Evolutionary conservation across 2,888 invertebrate species (phyloP).

Genomic region (Pyralis farinalis): DNA sequence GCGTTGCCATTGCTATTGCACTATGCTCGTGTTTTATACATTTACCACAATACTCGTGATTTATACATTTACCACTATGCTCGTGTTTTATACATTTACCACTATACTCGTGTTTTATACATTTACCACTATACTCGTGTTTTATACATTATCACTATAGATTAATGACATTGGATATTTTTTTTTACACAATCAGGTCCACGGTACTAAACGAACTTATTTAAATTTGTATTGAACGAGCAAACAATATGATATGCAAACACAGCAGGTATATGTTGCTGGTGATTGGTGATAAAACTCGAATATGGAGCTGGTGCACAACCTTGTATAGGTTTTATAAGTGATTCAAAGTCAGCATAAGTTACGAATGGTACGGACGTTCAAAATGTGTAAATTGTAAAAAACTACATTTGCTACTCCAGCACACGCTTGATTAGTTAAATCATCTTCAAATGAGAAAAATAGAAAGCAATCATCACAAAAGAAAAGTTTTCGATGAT

Average conservation of each 20-base stretch:
- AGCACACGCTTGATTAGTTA: background rate
- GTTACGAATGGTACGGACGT: background rate
- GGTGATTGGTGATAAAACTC: background rate
- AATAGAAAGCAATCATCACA: slow-evolving; percentile 2
- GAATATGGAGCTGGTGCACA: background rate
- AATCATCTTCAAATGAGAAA: background rate
- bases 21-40: too few species aligned
- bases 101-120: too few species aligned
- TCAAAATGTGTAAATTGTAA: background rate
- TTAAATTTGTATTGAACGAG: background rate
- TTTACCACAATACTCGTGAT: too few species aligned
- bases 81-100: too few species aligned
- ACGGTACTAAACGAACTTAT: too few species aligned
- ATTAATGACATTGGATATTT: too few species aligned
- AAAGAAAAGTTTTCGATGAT: slow-evolving; percentile 2
- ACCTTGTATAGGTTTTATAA: background rate
- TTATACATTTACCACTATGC: too few species aligned
- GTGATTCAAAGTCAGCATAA: slow-evolving; percentile 6
- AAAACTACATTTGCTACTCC: background rate
- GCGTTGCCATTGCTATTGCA: too few species aligned
- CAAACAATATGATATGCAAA: slow-evolving; percentile 5
- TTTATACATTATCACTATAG: too few species aligned
- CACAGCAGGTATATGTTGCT: slow-evolving; percentile 1
- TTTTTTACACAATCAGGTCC: too few species aligned
- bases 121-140: too few species aligned